phyloP scores from a whole-genome alignment of 2,113 vertebrate species.

The Oenanthe melanoleuca region DNA sequence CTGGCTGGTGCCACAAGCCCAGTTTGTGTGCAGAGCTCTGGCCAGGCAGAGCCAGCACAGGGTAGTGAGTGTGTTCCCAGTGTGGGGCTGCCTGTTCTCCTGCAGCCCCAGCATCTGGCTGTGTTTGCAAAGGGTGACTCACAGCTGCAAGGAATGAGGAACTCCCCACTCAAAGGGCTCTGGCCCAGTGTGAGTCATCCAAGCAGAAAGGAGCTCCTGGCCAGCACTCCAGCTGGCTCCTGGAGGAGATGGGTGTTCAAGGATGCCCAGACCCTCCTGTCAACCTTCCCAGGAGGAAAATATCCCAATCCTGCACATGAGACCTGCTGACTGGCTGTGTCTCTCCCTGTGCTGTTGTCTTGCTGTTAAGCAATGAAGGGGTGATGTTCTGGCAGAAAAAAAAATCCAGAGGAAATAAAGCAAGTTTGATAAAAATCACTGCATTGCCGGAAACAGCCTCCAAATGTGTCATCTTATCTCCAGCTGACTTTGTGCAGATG shows the following conservation, averaged over 20 bases:
- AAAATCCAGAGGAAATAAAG: not conserved
- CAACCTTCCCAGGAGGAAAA: not conserved
- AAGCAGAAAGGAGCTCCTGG: not conserved
- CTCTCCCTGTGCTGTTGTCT: not conserved
- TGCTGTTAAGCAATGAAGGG: not conserved
- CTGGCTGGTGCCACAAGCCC: not conserved
- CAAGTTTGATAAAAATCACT: not conserved
- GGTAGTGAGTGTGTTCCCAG: not conserved
- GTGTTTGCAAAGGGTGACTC: not conserved
- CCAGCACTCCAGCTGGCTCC: not conserved
- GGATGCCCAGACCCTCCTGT: not conserved
- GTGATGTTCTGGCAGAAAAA: not conserved
- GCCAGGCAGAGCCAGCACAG: not conserved
- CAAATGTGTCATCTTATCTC: not conserved
- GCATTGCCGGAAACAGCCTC: not conserved
- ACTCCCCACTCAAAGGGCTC: not conserved
- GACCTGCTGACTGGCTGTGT: fast-evolving
- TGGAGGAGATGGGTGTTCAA: not conserved
- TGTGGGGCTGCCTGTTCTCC: not conserved
- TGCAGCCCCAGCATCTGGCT: not conserved
- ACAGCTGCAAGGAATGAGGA: conserved; percentile 18
- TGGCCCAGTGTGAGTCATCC: not conserved
- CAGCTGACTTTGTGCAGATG: not conserved
- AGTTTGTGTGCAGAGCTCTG: fast-evolving
- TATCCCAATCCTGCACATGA: not conserved